These are phyloP conservation scores for Platichthys flesus DNA, from an alignment of 2,113 vertebrate species.

Conservation along the genomic window DNA sequence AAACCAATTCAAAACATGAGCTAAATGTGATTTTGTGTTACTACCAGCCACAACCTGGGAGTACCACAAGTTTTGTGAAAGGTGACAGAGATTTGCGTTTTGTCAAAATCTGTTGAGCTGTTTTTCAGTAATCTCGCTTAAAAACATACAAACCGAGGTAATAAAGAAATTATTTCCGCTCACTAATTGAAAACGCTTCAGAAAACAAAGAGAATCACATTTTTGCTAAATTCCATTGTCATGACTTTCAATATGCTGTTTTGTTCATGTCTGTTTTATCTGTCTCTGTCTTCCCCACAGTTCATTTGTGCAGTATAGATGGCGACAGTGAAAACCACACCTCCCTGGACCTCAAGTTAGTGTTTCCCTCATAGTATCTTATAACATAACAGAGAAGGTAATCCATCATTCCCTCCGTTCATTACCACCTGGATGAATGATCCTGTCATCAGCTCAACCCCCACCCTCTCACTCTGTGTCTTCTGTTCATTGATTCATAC, in stretches of 20 bases:
- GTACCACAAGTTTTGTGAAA: no score
- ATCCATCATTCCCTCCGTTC: conserved; percentile 57
- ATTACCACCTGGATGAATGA: conserved; percentile 65
- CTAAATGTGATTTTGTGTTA: background rate
- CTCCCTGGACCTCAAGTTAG: conserved; percentile 93
- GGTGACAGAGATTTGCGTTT: no score
- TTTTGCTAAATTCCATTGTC: background rate
- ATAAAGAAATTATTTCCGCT: background rate
- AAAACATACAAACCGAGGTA: background rate
- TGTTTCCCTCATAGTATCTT: conserved; percentile 80
- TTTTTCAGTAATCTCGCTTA: background rate
- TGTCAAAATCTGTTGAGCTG: no score
- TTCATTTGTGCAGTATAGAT: conserved; percentile 93
- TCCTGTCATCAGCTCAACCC: conserved; percentile 54
- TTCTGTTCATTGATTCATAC: conserved; percentile 30
- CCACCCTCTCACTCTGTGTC: conserved; percentile 37
- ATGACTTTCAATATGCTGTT: conserved; percentile 1
- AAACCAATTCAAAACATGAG: background rate
- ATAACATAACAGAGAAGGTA: conserved; percentile 68
- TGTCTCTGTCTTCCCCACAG: conserved; percentile 70
- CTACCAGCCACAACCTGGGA: no score
- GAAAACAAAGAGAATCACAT: background rate
- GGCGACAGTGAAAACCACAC: conserved; percentile 91
- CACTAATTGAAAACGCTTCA: no score
- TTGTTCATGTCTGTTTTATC: conserved; percentile 3